Percentiles rank a stretch among this genome's conserved stretches.
These are phyloP conservation scores for Triops cancriformis DNA, from an alignment of 1,140 invertebrate genomes.

Conservation along the genomic window DNA sequence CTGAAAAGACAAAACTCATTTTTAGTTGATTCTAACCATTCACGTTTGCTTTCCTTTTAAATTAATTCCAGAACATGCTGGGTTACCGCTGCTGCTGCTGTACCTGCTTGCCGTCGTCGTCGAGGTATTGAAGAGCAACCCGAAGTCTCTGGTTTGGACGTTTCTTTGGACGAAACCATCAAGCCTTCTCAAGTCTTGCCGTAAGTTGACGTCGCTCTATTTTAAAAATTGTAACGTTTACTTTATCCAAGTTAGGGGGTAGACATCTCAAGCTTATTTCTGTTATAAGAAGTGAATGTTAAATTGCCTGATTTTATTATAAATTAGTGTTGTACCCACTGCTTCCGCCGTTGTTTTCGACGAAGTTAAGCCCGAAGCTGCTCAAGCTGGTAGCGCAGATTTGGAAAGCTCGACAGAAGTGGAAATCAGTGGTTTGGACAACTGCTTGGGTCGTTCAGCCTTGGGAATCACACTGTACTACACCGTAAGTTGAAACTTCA, in stretches of 20 bases:
- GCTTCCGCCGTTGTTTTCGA: not conserved
- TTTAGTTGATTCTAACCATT: too few relatives aligned
- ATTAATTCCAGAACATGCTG: not conserved
- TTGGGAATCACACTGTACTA: not conserved
- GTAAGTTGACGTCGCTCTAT: not conserved
- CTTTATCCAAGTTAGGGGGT: too few relatives aligned
- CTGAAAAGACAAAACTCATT: too few relatives aligned
- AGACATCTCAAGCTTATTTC: too few relatives aligned
- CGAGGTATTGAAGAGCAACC: constrained; percentile 20
- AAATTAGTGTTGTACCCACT: not conserved
- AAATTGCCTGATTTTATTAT: too few relatives aligned
- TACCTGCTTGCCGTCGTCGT: constrained; percentile 12
- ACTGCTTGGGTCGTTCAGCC: not conserved
- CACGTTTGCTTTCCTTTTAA: too few relatives aligned
- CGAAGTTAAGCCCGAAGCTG: too few relatives aligned
- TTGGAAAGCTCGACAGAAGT: not conserved
- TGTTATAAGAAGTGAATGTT: too few relatives aligned
- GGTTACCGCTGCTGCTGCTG: not conserved
- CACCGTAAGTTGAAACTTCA: not conserved
- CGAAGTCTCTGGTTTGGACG: not conserved
- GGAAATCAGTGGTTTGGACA: not conserved
- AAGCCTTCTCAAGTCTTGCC: constrained; percentile 10
- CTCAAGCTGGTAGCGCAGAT: not conserved
- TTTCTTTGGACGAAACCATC: not conserved
- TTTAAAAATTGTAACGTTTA: too few relatives aligned